Evolutionary conservation across 2,113 vertebrate species (phyloP).

Genomic region (Lagopus muta): DNA sequence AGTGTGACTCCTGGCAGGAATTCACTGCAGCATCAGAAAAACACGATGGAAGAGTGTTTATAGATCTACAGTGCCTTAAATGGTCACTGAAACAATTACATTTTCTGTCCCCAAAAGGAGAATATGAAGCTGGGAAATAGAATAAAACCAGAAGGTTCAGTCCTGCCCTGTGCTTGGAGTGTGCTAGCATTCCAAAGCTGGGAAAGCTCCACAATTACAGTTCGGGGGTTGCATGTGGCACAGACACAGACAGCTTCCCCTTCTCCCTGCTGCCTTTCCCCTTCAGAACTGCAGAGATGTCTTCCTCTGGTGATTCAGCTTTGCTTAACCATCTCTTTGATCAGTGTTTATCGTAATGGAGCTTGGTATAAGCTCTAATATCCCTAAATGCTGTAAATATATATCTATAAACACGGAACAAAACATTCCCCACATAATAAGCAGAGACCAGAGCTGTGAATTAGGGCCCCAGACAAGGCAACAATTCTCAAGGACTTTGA

Average conservation of each 20-base stretch:
- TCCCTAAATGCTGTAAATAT: slow-evolving; percentile 55
- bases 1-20: slow-evolving; percentile 6
- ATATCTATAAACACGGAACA: slow-evolving; percentile 56
- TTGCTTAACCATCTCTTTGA: slow-evolving; percentile 47
- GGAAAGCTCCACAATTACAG: background rate
- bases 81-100: background rate
- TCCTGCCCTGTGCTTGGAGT: background rate
- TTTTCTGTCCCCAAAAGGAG: slow-evolving; percentile 13
- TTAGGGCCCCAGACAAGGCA: slow-evolving; percentile 51
- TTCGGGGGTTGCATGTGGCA: background rate
- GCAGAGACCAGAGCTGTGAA: slow-evolving; percentile 25
- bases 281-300: background rate
- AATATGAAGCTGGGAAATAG: background rate
- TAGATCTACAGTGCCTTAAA: background rate
- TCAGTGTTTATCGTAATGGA: slow-evolving; percentile 50
- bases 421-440: slow-evolving; percentile 54
- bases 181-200: background rate
- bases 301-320: slow-evolving; percentile 31
- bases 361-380: slow-evolving; percentile 49
- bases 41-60: slow-evolving; percentile 13
- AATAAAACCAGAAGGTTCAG: background rate
- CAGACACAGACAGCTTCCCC: background rate
- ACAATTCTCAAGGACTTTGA: slow-evolving; percentile 69
- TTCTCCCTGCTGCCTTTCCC: background rate
- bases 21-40: background rate